A percentile compares a stretch with the other conserved stretches of the same genome.
Conservation (phyloP, 1,140 invertebrate genomes). For the Caenorhabditis inopinata region DNA sequence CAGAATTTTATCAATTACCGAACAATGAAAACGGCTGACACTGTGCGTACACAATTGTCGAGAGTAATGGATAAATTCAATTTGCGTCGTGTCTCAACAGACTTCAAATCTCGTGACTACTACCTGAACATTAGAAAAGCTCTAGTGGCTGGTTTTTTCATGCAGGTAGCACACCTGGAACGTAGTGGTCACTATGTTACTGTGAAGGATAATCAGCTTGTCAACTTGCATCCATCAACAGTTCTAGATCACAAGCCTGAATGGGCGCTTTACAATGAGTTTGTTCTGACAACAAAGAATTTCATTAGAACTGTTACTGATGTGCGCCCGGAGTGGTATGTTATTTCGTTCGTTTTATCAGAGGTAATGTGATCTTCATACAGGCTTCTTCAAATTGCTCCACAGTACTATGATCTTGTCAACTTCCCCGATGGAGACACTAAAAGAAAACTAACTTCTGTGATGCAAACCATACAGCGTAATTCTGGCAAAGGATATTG, state of each 20-base stretch:
- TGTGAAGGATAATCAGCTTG: slow-evolving; percentile 95
- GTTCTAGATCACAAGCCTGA: slow-evolving; percentile 98
- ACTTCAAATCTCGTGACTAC: slow-evolving; percentile 96
- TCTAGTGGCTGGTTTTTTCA: slow-evolving; percentile 95
- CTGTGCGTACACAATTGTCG: slow-evolving; percentile 79
- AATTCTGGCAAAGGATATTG: slow-evolving; percentile 1
- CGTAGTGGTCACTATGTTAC: slow-evolving; percentile 94
- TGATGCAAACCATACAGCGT: slow-evolving; percentile 3
- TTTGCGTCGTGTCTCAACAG: slow-evolving; percentile 75
- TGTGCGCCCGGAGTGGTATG: slow-evolving; percentile 86
- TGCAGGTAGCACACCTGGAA: slow-evolving; percentile 97
- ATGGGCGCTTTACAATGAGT: slow-evolving; percentile 99
- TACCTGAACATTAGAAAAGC: slow-evolving; percentile 98
- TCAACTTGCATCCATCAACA: slow-evolving; percentile 86
- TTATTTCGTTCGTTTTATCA: slow-evolving; percentile 50
- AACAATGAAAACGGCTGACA: slow-evolving; percentile 88
- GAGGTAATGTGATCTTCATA: background rate
- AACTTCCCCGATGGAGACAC: slow-evolving; percentile 94
- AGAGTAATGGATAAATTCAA: slow-evolving; percentile 79
- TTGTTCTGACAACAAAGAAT: slow-evolving; percentile 98
- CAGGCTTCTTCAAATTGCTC: slow-evolving; percentile 90
- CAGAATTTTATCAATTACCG: slow-evolving; percentile 99
- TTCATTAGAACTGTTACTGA: slow-evolving; percentile 98
- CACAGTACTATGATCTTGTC: slow-evolving; percentile 94
- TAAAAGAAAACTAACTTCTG: slow-evolving; percentile 76